phyloP scores from a whole-genome alignment of 1,140 invertebrate species.

The Caenorhabditis brenneri region DNA sequence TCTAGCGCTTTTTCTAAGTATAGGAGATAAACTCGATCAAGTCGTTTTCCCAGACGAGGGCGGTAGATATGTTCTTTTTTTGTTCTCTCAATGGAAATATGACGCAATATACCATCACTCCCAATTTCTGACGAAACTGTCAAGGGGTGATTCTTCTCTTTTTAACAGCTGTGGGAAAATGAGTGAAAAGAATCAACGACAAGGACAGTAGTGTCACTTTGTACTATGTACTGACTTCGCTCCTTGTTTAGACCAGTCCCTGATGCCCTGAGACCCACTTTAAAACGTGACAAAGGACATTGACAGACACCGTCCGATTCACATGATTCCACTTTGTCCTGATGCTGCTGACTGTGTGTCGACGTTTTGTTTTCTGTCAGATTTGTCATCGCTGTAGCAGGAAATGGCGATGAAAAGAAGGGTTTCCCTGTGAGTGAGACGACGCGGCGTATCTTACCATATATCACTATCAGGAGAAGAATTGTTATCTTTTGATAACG shows the following conservation, averaged over 20 bases:
- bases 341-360: background rate
- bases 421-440: slow-evolving; percentile 13
- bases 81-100: background rate
- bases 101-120: background rate
- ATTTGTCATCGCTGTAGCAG: slow-evolving; percentile 9
- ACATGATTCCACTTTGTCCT: slow-evolving; percentile 29
- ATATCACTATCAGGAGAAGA: slow-evolving; percentile 12
- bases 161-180: background rate
- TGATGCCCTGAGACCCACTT: slow-evolving; percentile 1
- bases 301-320: slow-evolving; percentile 10
- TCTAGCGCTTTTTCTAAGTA: too few species aligned
- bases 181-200: background rate
- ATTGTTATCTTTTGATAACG: background rate
- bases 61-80: background rate
- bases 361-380: slow-evolving; percentile 18
- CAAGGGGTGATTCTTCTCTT: background rate
- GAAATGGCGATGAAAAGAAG: slow-evolving; percentile 10
- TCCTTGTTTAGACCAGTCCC: slow-evolving; percentile 26
- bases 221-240: background rate
- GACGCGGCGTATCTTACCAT: slow-evolving; percentile 28
- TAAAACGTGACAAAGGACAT: slow-evolving; percentile 35
- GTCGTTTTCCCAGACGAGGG: too few species aligned
- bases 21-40: too few species aligned
- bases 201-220: background rate
- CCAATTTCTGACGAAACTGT: background rate